Evolutionary conservation across 2,113 vertebrate species (phyloP), one percentile per base, ranked within the genome.

Genomic region (Rhinolophus sinicus): DNA sequence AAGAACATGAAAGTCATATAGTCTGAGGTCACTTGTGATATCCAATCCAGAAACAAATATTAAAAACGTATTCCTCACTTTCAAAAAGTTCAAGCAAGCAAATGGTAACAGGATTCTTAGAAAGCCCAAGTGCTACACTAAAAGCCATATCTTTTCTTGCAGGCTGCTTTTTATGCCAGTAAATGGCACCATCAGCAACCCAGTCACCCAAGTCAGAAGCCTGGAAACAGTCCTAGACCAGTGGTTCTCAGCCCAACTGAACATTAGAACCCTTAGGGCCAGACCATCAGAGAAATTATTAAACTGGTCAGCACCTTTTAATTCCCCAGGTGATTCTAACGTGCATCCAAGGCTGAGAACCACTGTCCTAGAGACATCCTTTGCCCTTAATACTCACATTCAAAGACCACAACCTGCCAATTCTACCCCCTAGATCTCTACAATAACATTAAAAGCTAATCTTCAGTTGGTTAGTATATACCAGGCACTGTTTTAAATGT

Each of bases 81-180:
- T 83, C 21, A 85, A 72, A 94, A 93, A 88, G 35, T 44, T 80
- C 70, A 95, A 81, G 35, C 44, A 85, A 52, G 12, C 54, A 90
- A 89, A 81, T 75, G 35, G 35, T 84, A 83, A 73, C 21, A 93
- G 28, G 35, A 93, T 60, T 95, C 64, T 94, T 86, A 82, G 44
- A 93, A 86, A 96, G 30, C 8, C 56, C 60, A 88, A 91, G 9
- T 56, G 21, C 35, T 86, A 81, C 28, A 33, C 76, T 91, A 87
- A 93, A 93, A 73, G 11, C 62, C 88, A 44, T 14, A 84, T n/a
- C 40, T 84, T 95, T 97, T 87, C 76, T 85, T 95, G 73, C 70
- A 76, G 73, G 83, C 28, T 83, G 73, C 24, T 83, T 94, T 94
- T 77, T 88, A 94, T 89, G 10, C 67, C 35, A 87, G 62, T 78